These are phyloP conservation scores for Ptilodon capucinus DNA, from an alignment of 2,888 invertebrate genomes.

Conservation along the genomic window DNA sequence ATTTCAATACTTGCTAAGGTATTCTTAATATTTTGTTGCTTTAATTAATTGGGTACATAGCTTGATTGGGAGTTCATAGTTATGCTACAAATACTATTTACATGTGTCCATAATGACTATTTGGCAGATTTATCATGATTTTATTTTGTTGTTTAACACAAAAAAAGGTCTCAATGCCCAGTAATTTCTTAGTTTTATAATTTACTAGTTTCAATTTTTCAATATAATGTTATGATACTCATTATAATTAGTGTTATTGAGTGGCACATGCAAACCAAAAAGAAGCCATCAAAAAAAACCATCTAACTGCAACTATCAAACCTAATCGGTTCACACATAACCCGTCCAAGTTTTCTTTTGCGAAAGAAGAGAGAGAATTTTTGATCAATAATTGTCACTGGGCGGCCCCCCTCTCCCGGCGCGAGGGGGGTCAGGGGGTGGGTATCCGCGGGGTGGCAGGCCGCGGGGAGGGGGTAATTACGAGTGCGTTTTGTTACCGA, in stretches of 20 bases:
- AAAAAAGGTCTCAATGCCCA: too few species aligned
- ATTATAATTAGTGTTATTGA: too few species aligned
- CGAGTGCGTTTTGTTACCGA: conserved; percentile 83
- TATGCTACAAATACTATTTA: too few species aligned
- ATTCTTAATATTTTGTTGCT: background rate
- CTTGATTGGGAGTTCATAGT: background rate
- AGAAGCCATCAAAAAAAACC: conserved; percentile 34
- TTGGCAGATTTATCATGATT: too few species aligned
- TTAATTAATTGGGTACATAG: background rate
- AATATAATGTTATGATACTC: too few species aligned
- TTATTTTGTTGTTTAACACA: too few species aligned
- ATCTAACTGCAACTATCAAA: conserved; percentile 79
- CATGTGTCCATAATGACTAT: too few species aligned
- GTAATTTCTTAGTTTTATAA: too few species aligned
- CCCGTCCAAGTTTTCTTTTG: conserved; percentile 84
- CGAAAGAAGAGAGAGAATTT: conserved; percentile 85
- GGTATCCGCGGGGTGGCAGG: conserved; percentile 41
- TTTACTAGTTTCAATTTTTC: too few species aligned
- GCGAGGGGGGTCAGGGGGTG: conserved; percentile 34
- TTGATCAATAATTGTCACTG: conserved; percentile 88
- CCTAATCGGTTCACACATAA: conserved; percentile 76
- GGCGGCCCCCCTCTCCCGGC: conserved; percentile 67
- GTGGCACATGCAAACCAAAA: too few species aligned
- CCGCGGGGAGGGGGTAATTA: conserved; percentile 74
- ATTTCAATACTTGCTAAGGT: conserved; percentile 47